These are phyloP conservation scores for Geotrypetes seraphini DNA, from an alignment of 2,797 vertebrate genomes.

Conservation along the genomic window DNA sequence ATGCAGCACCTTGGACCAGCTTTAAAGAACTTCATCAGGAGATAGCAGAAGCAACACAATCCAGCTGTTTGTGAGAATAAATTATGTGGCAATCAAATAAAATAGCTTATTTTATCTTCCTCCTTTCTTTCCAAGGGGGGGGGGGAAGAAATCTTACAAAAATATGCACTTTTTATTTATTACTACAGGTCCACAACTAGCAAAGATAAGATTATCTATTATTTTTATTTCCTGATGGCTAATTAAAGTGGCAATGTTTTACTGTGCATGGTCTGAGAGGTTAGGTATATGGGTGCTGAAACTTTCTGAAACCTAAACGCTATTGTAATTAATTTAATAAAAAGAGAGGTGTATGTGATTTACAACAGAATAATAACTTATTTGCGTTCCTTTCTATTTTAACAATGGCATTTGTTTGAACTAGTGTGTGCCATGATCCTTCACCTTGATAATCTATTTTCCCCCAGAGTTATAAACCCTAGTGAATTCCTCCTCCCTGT, in stretches of 20 bases:
- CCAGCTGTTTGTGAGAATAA: slow-evolving; percentile 59
- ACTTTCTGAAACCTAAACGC: too few species aligned
- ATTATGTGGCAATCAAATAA: slow-evolving; percentile 47
- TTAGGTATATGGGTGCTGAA: too few species aligned
- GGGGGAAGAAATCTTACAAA: slow-evolving; percentile 45
- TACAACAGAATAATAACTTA: too few species aligned
- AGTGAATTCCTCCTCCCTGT: too few species aligned
- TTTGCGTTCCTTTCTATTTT: too few species aligned
- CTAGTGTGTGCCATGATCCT: too few species aligned
- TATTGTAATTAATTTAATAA: too few species aligned
- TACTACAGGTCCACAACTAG: slow-evolving; percentile 20
- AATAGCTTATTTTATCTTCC: slow-evolving; percentile 41
- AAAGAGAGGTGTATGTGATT: too few species aligned
- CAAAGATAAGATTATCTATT: slow-evolving; percentile 27
- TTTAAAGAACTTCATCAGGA: slow-evolving; percentile 59
- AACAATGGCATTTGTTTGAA: too few species aligned
- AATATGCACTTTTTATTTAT: slow-evolving; percentile 43
- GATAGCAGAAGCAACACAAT: slow-evolving; percentile 57
- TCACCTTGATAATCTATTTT: too few species aligned
- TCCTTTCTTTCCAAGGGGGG: slow-evolving; percentile 44
- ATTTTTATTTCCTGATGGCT: slow-evolving; percentile 35
- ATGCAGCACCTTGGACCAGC: slow-evolving; percentile 56
- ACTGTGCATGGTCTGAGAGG: too few species aligned
- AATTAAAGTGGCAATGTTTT: slow-evolving; percentile 37
- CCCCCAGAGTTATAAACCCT: too few species aligned